Evolutionary conservation across 2,888 invertebrate genomes (phyloP).

Genomic region (Heliconius hortense): DNA sequence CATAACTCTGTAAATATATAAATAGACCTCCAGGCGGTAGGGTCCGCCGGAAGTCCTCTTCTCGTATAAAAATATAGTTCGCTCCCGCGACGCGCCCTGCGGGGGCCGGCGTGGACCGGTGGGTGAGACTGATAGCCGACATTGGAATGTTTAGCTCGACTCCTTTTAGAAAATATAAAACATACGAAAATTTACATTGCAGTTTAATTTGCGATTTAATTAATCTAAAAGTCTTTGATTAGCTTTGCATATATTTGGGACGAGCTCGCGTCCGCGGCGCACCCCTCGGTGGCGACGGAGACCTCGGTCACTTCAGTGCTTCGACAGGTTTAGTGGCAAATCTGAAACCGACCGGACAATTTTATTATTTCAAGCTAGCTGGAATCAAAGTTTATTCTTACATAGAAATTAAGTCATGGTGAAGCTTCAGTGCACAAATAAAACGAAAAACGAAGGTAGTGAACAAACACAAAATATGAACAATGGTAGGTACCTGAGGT

Average conservation of each 20-base stretch:
- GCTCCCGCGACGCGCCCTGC: conserved; percentile 38
- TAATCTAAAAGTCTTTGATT: conserved; percentile 46
- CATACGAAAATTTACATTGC: conserved; percentile 35
- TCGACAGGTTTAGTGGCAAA: conserved; percentile 94
- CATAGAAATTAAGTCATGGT: neutral
- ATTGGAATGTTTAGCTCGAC: conserved; percentile 66
- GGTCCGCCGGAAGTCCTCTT: conserved; percentile 64
- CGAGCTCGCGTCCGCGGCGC: conserved; percentile 26
- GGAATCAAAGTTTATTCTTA: neutral
- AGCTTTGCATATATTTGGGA: conserved; percentile 38
- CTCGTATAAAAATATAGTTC: conserved; percentile 77
- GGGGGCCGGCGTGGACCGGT: conserved; percentile 58
- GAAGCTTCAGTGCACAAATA: neutral
- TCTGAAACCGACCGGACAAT: conserved; percentile 83
- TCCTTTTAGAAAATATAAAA: conserved; percentile 27
- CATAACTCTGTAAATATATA: conserved; percentile 77
- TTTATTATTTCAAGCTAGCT: neutral
- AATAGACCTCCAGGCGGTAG: conserved; percentile 67
- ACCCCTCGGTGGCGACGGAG: conserved; percentile 57
- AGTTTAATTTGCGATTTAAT: conserved; percentile 37
- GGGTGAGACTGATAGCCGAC: conserved; percentile 41
- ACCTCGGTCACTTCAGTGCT: conserved; percentile 82
- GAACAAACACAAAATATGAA: too few relatives aligned
- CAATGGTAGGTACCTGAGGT: conserved; percentile 72
- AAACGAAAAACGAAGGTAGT: too few relatives aligned